Conservation (phyloP, 2,797 vertebrate genomes). For the Stomatorhinus walkeri region DNA sequence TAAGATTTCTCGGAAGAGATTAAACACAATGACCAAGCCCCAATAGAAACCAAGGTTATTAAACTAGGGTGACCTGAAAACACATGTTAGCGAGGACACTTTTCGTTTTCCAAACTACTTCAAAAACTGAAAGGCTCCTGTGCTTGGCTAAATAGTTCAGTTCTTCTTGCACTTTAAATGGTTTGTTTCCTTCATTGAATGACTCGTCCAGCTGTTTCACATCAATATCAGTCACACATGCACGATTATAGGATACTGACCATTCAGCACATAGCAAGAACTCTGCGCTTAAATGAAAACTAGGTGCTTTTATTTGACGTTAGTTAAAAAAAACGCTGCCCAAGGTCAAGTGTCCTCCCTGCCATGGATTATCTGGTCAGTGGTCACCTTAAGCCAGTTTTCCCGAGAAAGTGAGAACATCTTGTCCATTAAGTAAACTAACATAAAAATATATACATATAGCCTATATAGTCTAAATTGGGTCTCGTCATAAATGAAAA, state of each 20-base stretch:
- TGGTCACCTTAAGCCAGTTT: neutral
- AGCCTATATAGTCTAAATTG: neutral
- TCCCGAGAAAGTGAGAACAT: neutral
- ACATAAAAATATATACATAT: neutral
- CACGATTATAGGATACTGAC: neutral
- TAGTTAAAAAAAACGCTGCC: neutral
- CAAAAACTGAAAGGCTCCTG: neutral
- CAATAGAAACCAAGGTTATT: neutral
- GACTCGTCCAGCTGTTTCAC: neutral
- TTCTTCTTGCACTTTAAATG: neutral
- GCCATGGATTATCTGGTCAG: neutral
- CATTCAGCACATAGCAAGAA: neutral
- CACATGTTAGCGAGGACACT: neutral
- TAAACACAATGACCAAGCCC: neutral
- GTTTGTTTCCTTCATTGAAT: neutral
- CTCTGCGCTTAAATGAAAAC: neutral
- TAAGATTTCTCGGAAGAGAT: neutral
- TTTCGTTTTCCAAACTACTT: neutral
- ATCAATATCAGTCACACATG: neutral
- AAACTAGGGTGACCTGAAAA: neutral
- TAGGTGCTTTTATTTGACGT: neutral
- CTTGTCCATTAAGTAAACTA: neutral
- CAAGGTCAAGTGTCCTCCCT: neutral
- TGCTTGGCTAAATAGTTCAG: neutral
- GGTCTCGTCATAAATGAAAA: neutral